Evolutionary conservation across 2,113 vertebrate species (phyloP).

Genomic region (Chaetorhynchus papuensis): DNA sequence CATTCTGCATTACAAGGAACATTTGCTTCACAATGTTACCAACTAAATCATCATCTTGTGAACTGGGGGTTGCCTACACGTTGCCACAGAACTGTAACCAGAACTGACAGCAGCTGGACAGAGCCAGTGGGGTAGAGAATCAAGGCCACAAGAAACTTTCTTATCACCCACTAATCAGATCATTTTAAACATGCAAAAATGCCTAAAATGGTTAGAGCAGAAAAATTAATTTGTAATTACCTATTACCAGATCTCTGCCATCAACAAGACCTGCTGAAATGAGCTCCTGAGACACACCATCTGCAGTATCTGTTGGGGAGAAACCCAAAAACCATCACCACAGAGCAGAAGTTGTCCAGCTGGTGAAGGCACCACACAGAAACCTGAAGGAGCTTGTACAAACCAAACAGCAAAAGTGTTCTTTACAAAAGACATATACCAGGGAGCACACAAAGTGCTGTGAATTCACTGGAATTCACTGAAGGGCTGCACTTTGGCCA

Average conservation of each 20-base stretch:
- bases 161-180: not conserved
- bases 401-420: not conserved
- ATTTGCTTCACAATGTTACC: not conserved
- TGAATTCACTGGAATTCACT: not conserved
- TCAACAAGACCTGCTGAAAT: constrained; percentile 97
- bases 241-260: constrained; percentile 95
- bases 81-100: not conserved
- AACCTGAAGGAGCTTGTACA: not conserved
- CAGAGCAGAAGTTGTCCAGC: not conserved
- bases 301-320: constrained; percentile 87
- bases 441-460: not conserved
- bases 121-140: not conserved
- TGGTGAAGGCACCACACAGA: not conserved
- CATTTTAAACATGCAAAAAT: not conserved
- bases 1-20: not conserved
- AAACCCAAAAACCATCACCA: constrained; percentile 9
- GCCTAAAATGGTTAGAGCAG: not conserved
- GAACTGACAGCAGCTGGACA: not conserved
- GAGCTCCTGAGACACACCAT: constrained; percentile 96
- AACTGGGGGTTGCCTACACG: not conserved
- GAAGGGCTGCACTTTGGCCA: not conserved
- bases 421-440: not conserved
- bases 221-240: constrained; percentile 61
- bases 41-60: not conserved
- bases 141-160: not conserved